Conservation (phyloP, 37 sponge, comb jelly and placozoan genomes). For the Oscarella lobularis region DNA sequence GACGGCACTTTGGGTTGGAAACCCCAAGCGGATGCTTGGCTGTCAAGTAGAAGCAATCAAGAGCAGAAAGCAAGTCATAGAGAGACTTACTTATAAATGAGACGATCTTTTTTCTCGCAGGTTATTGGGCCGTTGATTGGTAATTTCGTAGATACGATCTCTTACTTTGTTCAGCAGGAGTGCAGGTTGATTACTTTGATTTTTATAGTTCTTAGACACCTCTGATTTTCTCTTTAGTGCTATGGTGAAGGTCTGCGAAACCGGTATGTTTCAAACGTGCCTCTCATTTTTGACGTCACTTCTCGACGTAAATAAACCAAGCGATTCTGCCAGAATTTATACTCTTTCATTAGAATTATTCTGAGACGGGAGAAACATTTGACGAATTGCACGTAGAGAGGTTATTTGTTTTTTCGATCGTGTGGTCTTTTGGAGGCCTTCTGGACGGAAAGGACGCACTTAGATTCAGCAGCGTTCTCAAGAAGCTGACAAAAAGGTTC, state of each 20-base stretch:
- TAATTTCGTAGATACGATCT: not conserved
- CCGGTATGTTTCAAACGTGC: slow-evolving; percentile 50
- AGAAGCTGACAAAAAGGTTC: slow-evolving; percentile 54
- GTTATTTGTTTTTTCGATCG: slow-evolving; percentile 59
- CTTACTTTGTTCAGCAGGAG: not conserved
- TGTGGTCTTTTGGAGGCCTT: slow-evolving; percentile 81
- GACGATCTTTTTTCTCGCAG: not conserved
- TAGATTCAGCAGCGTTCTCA: slow-evolving; percentile 53
- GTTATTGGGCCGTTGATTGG: not conserved
- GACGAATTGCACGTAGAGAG: slow-evolving; percentile 68
- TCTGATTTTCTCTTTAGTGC: slow-evolving; percentile 8
- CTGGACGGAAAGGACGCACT: slow-evolving; percentile 28
- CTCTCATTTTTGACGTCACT: slow-evolving; percentile 69
- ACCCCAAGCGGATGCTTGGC: slow-evolving; percentile 54
- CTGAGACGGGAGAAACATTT: slow-evolving; percentile 67
- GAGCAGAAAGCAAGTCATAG: slow-evolving; percentile 36
- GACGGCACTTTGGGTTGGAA: slow-evolving; percentile 56
- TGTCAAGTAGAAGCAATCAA: slow-evolving; percentile 16
- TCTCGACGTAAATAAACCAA: slow-evolving; percentile 31
- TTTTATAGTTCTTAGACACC: slow-evolving; percentile 3
- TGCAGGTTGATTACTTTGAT: not conserved
- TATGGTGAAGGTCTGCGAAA: slow-evolving; percentile 36
- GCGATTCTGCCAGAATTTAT: not conserved
- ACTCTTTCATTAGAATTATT: slow-evolving; percentile 31
- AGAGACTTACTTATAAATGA: not conserved